Conservation (phyloP, 1,140 invertebrate genomes). For the Tetramorium alpestre region DNA sequence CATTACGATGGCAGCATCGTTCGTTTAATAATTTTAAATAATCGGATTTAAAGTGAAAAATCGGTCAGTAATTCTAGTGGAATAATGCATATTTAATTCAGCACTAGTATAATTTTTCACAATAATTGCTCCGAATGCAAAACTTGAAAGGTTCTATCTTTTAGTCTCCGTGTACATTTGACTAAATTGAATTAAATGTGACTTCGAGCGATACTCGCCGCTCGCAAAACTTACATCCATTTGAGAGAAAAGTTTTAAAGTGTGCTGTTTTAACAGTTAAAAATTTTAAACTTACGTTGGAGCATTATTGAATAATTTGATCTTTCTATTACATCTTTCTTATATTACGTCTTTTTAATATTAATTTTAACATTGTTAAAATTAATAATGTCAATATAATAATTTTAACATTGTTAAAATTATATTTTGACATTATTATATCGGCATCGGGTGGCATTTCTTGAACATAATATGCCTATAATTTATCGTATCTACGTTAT, state of each 20-base stretch:
- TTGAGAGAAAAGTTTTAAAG: slow-evolving; percentile 11
- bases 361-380: not conserved
- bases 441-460: not conserved
- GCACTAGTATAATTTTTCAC: slow-evolving; percentile 6
- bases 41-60: slow-evolving; percentile 28
- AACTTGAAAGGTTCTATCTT: not conserved
- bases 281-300: slow-evolving; percentile 13
- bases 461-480: not conserved
- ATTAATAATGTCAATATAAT: too few relatives aligned
- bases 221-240: not conserved
- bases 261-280: slow-evolving; percentile 31
- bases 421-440: not conserved
- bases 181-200: slow-evolving; percentile 40
- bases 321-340: slow-evolving; percentile 1
- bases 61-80: slow-evolving; percentile 1
- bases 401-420: not conserved
- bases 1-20: not conserved
- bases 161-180: not conserved
- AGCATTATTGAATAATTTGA: slow-evolving; percentile 26
- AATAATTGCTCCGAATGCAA: not conserved
- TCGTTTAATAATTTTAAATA: slow-evolving; percentile 31
- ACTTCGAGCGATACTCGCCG: not conserved
- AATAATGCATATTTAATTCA: not conserved
- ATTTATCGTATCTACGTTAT: slow-evolving; percentile 23
- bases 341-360: slow-evolving; percentile 3